Evolutionary conservation across 1,140 invertebrate genomes (phyloP).

Genomic region (Pentalonia nigronervosa): DNA sequence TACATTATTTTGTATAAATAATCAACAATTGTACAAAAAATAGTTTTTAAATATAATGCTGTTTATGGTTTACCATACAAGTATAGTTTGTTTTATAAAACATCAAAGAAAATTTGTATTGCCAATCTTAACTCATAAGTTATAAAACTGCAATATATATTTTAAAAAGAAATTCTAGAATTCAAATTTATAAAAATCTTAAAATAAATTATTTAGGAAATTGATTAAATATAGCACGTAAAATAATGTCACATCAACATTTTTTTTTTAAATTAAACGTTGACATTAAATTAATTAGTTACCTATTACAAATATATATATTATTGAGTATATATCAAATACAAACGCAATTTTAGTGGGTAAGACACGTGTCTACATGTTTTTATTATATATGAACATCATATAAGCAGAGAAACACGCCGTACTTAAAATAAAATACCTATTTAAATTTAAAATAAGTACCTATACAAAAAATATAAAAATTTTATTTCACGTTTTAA

Average conservation of each 20-base stretch:
- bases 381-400: neutral
- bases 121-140: neutral
- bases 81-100: neutral
- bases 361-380: too few species aligned
- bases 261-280: neutral
- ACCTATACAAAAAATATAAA: neutral
- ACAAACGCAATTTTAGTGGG: neutral
- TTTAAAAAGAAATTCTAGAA: too few species aligned
- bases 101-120: neutral
- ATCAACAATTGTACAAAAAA: neutral
- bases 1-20: neutral
- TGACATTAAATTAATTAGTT: neutral
- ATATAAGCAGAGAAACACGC: neutral
- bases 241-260: neutral
- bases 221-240: neutral
- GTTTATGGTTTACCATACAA: neutral
- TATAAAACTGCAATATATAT: too few species aligned
- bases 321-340: neutral
- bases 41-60: neutral
- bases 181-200: neutral
- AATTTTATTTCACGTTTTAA: neutral
- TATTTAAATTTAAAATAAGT: slow-evolving; percentile 1
- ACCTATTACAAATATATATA: neutral
- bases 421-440: neutral
- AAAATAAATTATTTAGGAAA: neutral